Conservation (phyloP, 2,113 vertebrate genomes). For the Solenodon paradoxus region DNA sequence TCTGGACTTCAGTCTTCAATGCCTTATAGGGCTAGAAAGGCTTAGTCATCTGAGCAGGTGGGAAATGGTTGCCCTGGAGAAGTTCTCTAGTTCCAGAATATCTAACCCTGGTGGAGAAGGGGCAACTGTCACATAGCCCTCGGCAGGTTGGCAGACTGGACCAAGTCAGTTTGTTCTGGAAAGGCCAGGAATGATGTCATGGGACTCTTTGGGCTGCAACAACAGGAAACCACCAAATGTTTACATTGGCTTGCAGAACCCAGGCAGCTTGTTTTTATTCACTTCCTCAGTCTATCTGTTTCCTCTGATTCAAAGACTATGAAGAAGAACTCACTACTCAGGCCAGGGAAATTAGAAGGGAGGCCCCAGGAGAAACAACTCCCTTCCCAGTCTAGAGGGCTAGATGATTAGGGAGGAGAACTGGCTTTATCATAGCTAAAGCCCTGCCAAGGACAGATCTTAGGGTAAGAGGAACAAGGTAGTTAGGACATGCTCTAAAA, state of each 20-base stretch:
- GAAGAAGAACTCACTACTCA: conserved; percentile 65
- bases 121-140: conserved; percentile 47
- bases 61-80: conserved; percentile 39
- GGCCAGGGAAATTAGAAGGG: conserved; percentile 69
- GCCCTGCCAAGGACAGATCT: conserved; percentile 13
- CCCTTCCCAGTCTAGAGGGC: conserved; percentile 8
- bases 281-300: conserved; percentile 86
- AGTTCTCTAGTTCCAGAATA: conserved; percentile 45
- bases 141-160: conserved; percentile 41
- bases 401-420: conserved; percentile 24
- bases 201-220: conserved; percentile 85
- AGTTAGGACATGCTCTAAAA: not conserved
- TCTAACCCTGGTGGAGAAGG: conserved; percentile 18
- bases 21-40: conserved; percentile 85
- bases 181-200: conserved; percentile 84
- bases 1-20: conserved; percentile 61
- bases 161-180: conserved; percentile 65
- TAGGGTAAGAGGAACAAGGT: conserved; percentile 16
- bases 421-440: conserved; percentile 44
- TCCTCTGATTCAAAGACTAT: conserved; percentile 86
- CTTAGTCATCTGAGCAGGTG: conserved; percentile 40
- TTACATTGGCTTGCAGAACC: conserved; percentile 83
- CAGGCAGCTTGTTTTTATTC: conserved; percentile 81
- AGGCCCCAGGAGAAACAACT: conserved; percentile 66
- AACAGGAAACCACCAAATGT: conserved; percentile 88